Evolutionary conservation across 2,113 vertebrate genomes (phyloP), one percentile per base, ranked within the genome.

Genomic region (Xiphophorus couchianus): DNA sequence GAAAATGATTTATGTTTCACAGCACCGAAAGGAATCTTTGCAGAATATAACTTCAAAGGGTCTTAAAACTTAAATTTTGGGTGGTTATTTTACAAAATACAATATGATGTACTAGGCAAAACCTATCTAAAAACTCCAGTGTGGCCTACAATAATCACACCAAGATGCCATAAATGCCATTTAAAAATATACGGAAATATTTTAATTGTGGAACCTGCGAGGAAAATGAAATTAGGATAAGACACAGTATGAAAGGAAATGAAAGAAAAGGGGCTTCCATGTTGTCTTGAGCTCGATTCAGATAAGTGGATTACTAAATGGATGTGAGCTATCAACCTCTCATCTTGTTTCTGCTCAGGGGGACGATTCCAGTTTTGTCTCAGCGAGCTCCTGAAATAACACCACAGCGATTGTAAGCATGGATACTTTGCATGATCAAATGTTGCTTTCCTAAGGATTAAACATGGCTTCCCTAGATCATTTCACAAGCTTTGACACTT

Each of bases 301-400:
- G 80, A 85, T 86, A 81, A 78, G 70, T 61, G 39, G 71, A 87
- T 91, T 80, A 83, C 69, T 69, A 78, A 78, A 80, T 76, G 66
- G 74, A 73, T 14, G 42, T 64, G 9, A 76, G 73, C 63, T 77
- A 82, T 83, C 67, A 0, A 75, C 75, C 74, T 84, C 62, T 82
- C 80, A 76, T 85, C 86, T 81, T 71, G 51, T 73, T 85, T 65
- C 48, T 76, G 51, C 81, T 81, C 79, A 66, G 25, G 22, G 68
- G 29, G 63, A 71, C 33, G 39, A 74, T 27, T 69, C 54, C 63
- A 73, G 31, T 67, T 71, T 70, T 81, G 64, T 78, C 69, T 80
- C 69, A 80, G 64, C 30, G 73, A 60, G 75, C 30, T 70, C 75
- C 76, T 58, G 74, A 86, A 90, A 87, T 83, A 87, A 83, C 75